These are phyloP conservation scores for Brachionus manjavacas DNA, from an alignment of 1,140 invertebrate species.

Conservation along the genomic window DNA sequence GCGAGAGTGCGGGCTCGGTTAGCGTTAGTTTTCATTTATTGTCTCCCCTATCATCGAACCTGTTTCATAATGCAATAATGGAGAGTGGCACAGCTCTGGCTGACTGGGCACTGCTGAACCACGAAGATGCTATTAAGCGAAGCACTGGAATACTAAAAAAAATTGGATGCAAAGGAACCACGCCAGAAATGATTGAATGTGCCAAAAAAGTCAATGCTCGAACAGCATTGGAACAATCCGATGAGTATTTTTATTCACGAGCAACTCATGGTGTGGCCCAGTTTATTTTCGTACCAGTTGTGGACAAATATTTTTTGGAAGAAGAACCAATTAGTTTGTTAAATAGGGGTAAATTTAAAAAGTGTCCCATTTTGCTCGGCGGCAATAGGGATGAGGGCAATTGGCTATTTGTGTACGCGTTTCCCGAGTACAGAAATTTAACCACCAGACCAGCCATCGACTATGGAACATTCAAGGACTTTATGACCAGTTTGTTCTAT, in stretches of 20 bases:
- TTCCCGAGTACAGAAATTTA: conserved; percentile 18
- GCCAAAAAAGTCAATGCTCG: conserved; percentile 65
- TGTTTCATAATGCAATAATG: conserved; percentile 73
- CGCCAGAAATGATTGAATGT: conserved; percentile 72
- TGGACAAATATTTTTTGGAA: conserved; percentile 83
- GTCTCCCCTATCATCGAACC: conserved; percentile 73
- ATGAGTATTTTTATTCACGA: conserved; percentile 67
- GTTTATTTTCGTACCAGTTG: conserved; percentile 86
- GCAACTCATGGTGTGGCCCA: conserved; percentile 66
- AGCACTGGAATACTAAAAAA: conserved; percentile 41
- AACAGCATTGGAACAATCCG: conserved; percentile 71
- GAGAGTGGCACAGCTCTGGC: conserved; percentile 66
- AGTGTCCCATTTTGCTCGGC: conserved; percentile 83
- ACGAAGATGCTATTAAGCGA: conserved; percentile 5
- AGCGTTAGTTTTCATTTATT: conserved; percentile 87
- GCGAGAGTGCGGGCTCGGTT: conserved; percentile 89
- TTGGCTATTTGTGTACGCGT: conserved; percentile 40
- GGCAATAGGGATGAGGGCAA: conserved; percentile 83
- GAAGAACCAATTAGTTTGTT: conserved; percentile 75
- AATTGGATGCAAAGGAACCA: conserved; percentile 60
- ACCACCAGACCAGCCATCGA: conserved; percentile 52
- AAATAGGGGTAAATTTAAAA: conserved; percentile 79
- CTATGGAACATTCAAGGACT: conserved; percentile 47
- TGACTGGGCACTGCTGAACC: conserved; percentile 78
- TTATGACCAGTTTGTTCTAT: conserved; percentile 73